Conservation (phyloP, 2,113 vertebrate genomes). For the Indri indri region DNA sequence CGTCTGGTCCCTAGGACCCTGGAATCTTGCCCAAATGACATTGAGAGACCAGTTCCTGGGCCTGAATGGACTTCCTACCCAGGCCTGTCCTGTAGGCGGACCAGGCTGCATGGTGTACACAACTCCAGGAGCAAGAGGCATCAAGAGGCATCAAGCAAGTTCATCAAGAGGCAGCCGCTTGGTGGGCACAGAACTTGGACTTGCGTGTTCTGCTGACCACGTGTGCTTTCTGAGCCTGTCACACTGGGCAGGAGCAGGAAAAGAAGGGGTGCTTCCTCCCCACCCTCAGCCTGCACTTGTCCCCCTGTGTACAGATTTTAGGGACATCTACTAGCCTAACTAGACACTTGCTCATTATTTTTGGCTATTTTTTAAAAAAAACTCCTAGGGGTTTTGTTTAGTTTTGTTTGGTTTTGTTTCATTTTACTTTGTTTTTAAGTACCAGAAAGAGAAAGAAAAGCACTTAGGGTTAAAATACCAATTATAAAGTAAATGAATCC, state of each 20-base stretch:
- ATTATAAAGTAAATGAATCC: constrained; percentile 36
- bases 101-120: not conserved
- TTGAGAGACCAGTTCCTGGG: not conserved
- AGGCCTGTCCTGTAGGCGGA: not conserved
- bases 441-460: not conserved
- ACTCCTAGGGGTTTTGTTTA: not conserved
- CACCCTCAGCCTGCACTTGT: not conserved
- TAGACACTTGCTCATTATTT: not conserved
- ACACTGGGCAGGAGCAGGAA: not conserved
- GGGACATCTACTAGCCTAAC: not conserved
- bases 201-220: not conserved
- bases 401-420: not conserved
- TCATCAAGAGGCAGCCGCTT: not conserved
- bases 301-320: not conserved
- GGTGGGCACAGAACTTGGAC: not conserved
- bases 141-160: not conserved
- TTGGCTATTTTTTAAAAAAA: not conserved
- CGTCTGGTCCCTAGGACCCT: not conserved
- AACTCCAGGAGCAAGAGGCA: not conserved
- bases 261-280: not conserved
- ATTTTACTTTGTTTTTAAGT: constrained; percentile 36
- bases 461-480: not conserved
- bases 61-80: not conserved
- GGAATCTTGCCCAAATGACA: not conserved
- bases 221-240: not conserved